Evolutionary conservation across 2,113 vertebrate genomes (phyloP).

Genomic region (Vimba vimba): DNA sequence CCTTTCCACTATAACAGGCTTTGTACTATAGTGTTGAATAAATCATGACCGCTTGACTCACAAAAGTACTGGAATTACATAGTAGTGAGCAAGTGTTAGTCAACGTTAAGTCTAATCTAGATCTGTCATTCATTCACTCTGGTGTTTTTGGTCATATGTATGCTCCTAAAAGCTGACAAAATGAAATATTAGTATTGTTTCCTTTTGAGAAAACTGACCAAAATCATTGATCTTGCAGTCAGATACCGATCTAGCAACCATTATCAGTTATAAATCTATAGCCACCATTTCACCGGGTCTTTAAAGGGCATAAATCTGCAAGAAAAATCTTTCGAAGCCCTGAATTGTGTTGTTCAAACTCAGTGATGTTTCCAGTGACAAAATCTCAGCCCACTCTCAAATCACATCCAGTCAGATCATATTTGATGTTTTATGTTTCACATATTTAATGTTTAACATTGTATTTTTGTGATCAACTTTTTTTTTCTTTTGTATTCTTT

Average conservation of each 20-base stretch:
- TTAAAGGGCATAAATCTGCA: neutral
- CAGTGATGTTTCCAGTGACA: neutral
- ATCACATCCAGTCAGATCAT: neutral
- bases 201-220: neutral
- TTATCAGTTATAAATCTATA: neutral
- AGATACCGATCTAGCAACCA: neutral
- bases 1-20: neutral
- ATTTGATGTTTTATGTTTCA: neutral
- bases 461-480: neutral
- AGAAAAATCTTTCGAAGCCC: neutral
- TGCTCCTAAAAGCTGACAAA: neutral
- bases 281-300: neutral
- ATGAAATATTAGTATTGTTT: neutral
- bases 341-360: neutral
- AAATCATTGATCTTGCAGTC: neutral
- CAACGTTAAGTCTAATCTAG: neutral
- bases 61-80: neutral
- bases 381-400: neutral
- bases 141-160: neutral
- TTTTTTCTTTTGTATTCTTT: neutral
- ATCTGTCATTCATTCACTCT: neutral
- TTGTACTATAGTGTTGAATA: neutral
- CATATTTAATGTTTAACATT: neutral
- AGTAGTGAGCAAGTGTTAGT: neutral
- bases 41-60: slow-evolving; percentile 33